Evolutionary conservation across 2,888 invertebrate species (phyloP).

Genomic region (Diadromus collaris): DNA sequence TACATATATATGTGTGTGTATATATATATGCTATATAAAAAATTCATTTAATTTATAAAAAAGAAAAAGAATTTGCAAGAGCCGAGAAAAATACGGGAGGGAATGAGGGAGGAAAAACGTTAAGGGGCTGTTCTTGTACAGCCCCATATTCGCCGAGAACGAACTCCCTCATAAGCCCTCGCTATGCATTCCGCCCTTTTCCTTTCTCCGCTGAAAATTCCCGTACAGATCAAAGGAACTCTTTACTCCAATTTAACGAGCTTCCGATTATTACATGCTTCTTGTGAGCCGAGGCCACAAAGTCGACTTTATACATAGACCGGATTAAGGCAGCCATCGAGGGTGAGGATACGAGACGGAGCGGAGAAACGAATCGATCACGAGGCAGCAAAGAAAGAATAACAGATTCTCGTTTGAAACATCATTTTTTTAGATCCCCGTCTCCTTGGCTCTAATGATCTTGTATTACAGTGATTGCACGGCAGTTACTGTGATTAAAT

Average conservation of each 20-base stretch:
- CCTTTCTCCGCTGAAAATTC: slow-evolving; percentile 2
- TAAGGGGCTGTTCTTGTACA: background rate
- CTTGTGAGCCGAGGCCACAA: slow-evolving; percentile 24
- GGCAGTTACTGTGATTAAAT: background rate
- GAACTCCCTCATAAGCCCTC: slow-evolving; percentile 16
- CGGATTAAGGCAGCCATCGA: slow-evolving; percentile 1
- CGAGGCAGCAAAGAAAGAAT: background rate
- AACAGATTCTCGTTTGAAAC: slow-evolving; percentile 6
- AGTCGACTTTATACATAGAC: slow-evolving; percentile 2
- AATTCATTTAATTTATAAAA: slow-evolving; percentile 12
- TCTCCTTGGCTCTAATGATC: background rate
- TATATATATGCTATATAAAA: slow-evolving; percentile 2
- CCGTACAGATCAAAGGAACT: slow-evolving; percentile 40
- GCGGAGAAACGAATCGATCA: slow-evolving; percentile 7
- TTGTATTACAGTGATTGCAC: slow-evolving; percentile 1
- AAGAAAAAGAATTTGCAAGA: background rate
- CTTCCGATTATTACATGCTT: slow-evolving; percentile 45
- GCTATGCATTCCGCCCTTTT: background rate
- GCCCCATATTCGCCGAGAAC: background rate
- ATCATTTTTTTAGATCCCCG: background rate
- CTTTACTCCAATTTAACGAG: slow-evolving; percentile 36
- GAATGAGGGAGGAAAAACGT: background rate
- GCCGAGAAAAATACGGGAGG: background rate
- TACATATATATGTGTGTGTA: background rate
- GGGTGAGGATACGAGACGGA: slow-evolving; percentile 7